These are phyloP conservation scores for Paratrypauchen microcephalus DNA, from an alignment of 2,797 vertebrate species.

Conservation along the genomic window DNA sequence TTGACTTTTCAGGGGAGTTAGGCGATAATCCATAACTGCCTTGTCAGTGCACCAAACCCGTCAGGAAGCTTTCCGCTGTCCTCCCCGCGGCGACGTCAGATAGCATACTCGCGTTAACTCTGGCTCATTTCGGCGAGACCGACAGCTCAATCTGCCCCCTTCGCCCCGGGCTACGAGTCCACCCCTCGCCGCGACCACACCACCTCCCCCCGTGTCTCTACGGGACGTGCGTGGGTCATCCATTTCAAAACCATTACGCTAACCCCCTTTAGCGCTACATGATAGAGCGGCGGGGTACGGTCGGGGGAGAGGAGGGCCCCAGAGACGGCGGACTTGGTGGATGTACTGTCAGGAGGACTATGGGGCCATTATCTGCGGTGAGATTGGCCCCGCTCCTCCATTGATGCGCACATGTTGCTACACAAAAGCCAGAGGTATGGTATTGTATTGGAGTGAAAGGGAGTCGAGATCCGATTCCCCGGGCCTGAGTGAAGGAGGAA, in stretches of 20 bases:
- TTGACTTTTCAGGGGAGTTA: too few species aligned
- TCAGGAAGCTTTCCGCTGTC: background rate
- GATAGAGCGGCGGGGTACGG: constrained; percentile 75
- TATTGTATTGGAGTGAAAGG: constrained; percentile 33
- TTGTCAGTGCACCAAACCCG: background rate
- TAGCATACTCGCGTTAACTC: constrained; percentile 74
- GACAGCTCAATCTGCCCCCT: constrained; percentile 87
- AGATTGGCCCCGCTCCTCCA: constrained; percentile 65
- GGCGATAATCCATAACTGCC: background rate
- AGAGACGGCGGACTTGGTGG: constrained; percentile 58
- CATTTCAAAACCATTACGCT: constrained; percentile 88
- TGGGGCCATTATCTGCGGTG: constrained; percentile 71
- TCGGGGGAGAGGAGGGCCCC: constrained; percentile 62
- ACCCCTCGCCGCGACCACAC: constrained; percentile 34
- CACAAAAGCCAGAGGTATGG: constrained; percentile 61
- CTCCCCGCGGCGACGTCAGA: constrained; percentile 18
- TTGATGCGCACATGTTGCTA: constrained; percentile 67
- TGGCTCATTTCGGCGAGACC: constrained; percentile 84
- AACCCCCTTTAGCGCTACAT: constrained; percentile 83
- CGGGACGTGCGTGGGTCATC: constrained; percentile 73
- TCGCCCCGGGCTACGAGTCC: constrained; percentile 78
- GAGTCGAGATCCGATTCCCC: constrained; percentile 39
- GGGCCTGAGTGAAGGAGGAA: constrained; percentile 14
- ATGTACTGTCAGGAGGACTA: constrained; percentile 62
- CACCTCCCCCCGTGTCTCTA: constrained; percentile 64